These are phyloP conservation scores for Globicephala melas DNA, from an alignment of 2,113 vertebrate species.

Conservation along the genomic window DNA sequence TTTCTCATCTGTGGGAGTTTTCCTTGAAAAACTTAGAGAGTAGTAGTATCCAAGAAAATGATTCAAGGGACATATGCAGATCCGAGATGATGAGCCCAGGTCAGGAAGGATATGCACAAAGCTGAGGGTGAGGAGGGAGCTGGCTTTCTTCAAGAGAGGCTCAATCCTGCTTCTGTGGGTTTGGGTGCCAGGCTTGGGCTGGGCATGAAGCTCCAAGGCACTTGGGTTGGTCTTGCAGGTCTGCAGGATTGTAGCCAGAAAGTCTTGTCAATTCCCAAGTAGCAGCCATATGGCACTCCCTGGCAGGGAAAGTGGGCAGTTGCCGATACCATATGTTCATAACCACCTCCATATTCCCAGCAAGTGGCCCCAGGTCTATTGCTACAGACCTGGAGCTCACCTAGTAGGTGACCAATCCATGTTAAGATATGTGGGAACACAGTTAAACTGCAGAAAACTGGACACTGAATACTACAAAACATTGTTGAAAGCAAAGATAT, in stretches of 20 bases:
- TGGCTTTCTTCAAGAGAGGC: background rate
- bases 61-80: background rate
- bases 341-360: background rate
- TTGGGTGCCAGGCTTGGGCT: background rate
- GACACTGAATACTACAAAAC: background rate
- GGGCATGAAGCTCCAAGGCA: background rate
- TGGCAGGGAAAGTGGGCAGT: background rate
- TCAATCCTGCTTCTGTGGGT: background rate
- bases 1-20: conserved; percentile 46
- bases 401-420: background rate
- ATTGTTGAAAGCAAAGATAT: background rate
- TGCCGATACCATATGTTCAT: background rate
- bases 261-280: background rate
- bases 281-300: background rate
- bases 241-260: background rate
- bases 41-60: conserved; percentile 19
- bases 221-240: background rate
- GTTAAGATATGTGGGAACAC: background rate
- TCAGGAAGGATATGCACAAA: background rate
- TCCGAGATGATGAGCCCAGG: background rate
- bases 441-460: background rate
- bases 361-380: background rate
- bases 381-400: background rate
- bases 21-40: conserved; percentile 36
- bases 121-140: background rate